Conservation (phyloP, 35 echinoderm and acorn worm species). For the Hemicentrotus pulcherrimus region DNA sequence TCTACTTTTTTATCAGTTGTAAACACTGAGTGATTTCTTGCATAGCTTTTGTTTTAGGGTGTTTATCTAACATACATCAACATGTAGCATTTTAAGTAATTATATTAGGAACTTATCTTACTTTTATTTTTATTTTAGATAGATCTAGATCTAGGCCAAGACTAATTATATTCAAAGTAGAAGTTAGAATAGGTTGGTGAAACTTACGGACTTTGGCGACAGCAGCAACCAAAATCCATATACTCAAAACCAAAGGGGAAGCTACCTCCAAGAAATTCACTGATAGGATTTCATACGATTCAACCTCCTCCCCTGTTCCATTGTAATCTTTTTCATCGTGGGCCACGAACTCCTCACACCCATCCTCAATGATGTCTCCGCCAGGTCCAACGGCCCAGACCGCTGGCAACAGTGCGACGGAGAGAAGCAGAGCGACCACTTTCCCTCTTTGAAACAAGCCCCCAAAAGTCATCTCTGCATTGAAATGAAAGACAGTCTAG, state of each 20-base stretch:
- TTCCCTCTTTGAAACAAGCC: not conserved
- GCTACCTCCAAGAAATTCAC: slow-evolving; percentile 15
- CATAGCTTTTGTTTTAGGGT: too few relatives aligned
- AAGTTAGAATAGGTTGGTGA: not conserved
- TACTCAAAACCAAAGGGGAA: not conserved
- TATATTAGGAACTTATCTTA: too few relatives aligned
- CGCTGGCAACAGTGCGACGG: not conserved
- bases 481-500: not conserved
- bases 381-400: slow-evolving; percentile 16
- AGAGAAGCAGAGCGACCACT: not conserved
- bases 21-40: too few relatives aligned
- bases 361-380: slow-evolving; percentile 19
- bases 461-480: not conserved
- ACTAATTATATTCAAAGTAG: too few relatives aligned
- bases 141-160: too few relatives aligned
- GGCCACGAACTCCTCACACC: slow-evolving; percentile 25
- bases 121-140: too few relatives aligned
- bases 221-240: slow-evolving; percentile 39
- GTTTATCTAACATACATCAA: too few relatives aligned
- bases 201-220: slow-evolving; percentile 38
- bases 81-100: too few relatives aligned
- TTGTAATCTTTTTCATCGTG: not conserved
- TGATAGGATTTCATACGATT: not conserved
- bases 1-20: too few relatives aligned
- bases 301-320: not conserved